Conservation (phyloP, 2,888 invertebrate genomes). For the Magallana nippona region DNA sequence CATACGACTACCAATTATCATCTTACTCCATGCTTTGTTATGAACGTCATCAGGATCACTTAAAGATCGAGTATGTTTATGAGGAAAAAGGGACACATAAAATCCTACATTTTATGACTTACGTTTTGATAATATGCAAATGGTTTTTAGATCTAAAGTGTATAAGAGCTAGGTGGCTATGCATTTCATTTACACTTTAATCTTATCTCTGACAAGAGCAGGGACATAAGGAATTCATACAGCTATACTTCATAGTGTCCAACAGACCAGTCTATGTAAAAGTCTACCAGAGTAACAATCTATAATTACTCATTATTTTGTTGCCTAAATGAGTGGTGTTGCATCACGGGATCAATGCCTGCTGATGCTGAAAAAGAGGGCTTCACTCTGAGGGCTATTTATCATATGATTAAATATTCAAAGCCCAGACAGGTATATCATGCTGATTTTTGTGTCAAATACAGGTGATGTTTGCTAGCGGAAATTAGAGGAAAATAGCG, state of each 20-base stretch:
- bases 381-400: neutral
- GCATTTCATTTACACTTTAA: constrained; percentile 13
- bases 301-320: neutral
- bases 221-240: neutral
- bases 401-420: constrained; percentile 1
- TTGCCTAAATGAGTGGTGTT: neutral
- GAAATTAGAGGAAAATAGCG: no score
- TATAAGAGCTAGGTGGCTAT: neutral
- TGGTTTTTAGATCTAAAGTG: neutral
- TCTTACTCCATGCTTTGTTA: no score
- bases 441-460: no score
- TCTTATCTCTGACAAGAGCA: neutral
- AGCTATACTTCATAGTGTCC: neutral
- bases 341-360: constrained; percentile 1
- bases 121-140: neutral
- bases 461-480: no score
- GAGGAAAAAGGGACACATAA: neutral
- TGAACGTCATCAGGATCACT: no score
- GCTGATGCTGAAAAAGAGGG: neutral
- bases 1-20: no score
- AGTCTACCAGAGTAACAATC: neutral
- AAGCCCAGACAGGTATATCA: neutral
- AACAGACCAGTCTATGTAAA: no score
- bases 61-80: neutral
- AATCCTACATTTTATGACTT: no score